phyloP scores from a whole-genome alignment of 2,113 vertebrate genomes.

The Elephantulus edwardii region DNA sequence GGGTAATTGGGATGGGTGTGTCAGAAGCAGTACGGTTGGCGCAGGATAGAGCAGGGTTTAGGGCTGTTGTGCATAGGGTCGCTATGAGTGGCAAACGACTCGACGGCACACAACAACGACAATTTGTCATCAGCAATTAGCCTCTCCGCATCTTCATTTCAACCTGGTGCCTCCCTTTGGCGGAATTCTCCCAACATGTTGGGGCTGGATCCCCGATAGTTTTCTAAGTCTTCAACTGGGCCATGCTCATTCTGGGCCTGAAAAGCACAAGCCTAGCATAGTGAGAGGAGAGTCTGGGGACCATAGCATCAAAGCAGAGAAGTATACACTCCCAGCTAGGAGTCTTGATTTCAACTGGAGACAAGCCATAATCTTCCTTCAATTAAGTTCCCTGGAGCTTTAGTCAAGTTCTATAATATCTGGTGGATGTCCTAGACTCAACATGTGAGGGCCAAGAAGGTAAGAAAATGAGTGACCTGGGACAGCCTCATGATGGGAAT shows the following conservation, averaged over 20 bases:
- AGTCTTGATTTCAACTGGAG: background rate
- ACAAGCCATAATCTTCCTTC: background rate
- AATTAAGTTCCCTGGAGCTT: background rate
- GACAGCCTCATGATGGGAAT: background rate
- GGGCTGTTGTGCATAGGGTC: no score
- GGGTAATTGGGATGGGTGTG: no score
- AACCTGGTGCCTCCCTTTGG: no score
- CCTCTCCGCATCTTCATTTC: no score
- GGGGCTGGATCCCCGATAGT: no score
- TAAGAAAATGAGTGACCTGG: background rate
- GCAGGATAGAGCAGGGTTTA: no score
- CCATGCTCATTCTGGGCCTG: background rate
- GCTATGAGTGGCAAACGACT: no score
- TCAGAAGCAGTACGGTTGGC: no score
- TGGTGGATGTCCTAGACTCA: background rate
- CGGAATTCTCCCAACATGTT: no score
- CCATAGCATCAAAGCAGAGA: background rate
- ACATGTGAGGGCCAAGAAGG: background rate
- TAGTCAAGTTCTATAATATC: background rate
- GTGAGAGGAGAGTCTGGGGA: background rate
- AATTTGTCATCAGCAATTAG: no score
- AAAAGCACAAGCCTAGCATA: background rate
- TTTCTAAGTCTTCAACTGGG: background rate
- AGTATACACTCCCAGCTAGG: accelerated
- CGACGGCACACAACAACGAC: no score